Percentiles rank a stretch among this genome's conserved stretches.
Evolutionary conservation across 2,113 vertebrate species (phyloP).

Genomic region (Myodes glareolus): DNA sequence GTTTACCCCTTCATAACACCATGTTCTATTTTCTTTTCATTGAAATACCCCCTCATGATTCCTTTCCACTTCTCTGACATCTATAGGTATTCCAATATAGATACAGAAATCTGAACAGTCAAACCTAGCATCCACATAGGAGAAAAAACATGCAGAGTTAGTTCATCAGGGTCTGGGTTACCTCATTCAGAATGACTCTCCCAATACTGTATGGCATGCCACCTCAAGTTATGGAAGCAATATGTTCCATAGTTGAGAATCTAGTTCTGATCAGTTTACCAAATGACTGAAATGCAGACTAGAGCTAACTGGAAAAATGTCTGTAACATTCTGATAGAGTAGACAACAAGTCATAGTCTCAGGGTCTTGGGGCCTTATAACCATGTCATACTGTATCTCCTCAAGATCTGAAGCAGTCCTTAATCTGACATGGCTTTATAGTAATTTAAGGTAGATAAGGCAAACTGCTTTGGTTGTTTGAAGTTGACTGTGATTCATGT

Average conservation of each 20-base stretch:
- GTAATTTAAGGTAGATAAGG: slow-evolving; percentile 28
- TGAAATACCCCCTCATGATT: not conserved
- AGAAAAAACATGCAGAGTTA: not conserved
- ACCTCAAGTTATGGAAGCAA: not conserved
- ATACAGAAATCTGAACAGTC: not conserved
- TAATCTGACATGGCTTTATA: slow-evolving; percentile 28
- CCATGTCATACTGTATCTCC: not conserved
- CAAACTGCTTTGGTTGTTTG: slow-evolving; percentile 1
- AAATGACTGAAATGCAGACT: not conserved
- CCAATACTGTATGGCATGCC: not conserved
- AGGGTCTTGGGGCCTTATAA: not conserved
- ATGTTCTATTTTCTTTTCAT: not conserved
- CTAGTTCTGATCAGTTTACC: not conserved
- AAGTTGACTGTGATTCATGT: not conserved
- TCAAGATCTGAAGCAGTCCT: slow-evolving; percentile 14
- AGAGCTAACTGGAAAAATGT: not conserved
- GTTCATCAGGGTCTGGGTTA: not conserved
- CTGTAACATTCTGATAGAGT: no score
- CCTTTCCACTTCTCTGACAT: not conserved
- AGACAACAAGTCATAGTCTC: not conserved
- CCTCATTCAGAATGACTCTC: not conserved
- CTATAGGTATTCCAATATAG: not conserved
- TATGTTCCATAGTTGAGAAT: not conserved
- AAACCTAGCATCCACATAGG: not conserved
- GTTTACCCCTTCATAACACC: not conserved